A percentile compares a stretch with the other conserved stretches of the same genome.
Conservation (phyloP, 2,888 invertebrate species). For the Hermaeophaga mercurialis region DNA sequence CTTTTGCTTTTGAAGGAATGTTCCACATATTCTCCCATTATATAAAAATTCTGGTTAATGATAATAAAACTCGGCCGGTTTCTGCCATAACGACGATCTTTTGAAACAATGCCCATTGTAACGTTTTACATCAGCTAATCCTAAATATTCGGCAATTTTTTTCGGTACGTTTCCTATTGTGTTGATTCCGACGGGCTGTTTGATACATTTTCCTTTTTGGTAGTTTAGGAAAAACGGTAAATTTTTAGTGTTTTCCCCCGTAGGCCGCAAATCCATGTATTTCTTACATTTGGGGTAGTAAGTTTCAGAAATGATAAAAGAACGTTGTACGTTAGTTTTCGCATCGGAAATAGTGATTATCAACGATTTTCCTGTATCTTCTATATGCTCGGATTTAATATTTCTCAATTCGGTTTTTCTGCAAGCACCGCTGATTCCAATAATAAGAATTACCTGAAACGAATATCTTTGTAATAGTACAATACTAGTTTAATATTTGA, state of each 20-base stretch:
- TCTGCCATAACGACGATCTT: too few species aligned
- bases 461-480: not conserved
- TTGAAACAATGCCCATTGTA: not conserved
- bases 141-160: not conserved
- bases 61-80: too few species aligned
- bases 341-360: not conserved
- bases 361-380: not conserved
- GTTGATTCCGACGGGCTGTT: not conserved
- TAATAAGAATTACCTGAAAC: slow-evolving; percentile 8
- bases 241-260: not conserved
- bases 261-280: not conserved
- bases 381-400: slow-evolving; percentile 1
- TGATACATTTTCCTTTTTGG: not conserved
- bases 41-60: too few species aligned
- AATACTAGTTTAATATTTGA: too few species aligned
- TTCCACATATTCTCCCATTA: too few species aligned
- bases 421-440: slow-evolving; percentile 11
- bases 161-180: not conserved
- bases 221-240: not conserved
- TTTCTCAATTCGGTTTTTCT: slow-evolving; percentile 8
- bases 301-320: not conserved
- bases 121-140: not conserved
- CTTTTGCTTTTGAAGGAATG: too few species aligned
- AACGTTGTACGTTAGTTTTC: not conserved
- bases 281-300: not conserved